Evolutionary conservation across 1,140 invertebrate species (phyloP).

Genomic region (Yoshiicerus persimilis): DNA sequence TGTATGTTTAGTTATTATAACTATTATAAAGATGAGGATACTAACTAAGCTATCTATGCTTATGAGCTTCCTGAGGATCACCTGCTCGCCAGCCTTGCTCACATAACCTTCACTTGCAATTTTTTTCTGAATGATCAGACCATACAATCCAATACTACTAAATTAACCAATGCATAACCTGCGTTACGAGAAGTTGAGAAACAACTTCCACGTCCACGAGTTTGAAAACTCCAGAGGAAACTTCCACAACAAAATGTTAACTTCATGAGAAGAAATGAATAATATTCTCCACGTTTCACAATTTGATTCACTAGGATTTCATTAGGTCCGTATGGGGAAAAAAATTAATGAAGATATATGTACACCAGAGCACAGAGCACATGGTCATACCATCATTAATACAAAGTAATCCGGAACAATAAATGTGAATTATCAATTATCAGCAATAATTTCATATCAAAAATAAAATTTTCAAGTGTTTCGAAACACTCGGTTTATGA

Average conservation of each 20-base stretch:
- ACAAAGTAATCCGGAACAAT: no score
- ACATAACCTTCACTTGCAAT: background rate
- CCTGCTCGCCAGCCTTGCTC: background rate
- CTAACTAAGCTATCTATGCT: background rate
- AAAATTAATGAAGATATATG: no score
- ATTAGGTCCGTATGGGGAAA: no score
- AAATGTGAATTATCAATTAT: no score
- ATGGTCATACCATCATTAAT: no score
- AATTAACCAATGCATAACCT: background rate
- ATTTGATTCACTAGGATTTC: no score
- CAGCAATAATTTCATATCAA: no score
- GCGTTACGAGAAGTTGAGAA: background rate
- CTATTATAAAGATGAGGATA: background rate
- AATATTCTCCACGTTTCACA: background rate
- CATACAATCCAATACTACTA: background rate
- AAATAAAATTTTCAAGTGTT: no score
- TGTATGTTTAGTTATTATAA: background rate
- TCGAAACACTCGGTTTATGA: no score
- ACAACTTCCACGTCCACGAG: background rate
- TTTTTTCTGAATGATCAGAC: background rate
- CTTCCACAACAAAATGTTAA: background rate
- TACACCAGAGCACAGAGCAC: no score
- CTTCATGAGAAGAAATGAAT: background rate
- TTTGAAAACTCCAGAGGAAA: background rate
- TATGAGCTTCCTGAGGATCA: background rate